phyloP scores from a whole-genome alignment of 1,140 invertebrate genomes.

The Trichonephila clavipes region DNA sequence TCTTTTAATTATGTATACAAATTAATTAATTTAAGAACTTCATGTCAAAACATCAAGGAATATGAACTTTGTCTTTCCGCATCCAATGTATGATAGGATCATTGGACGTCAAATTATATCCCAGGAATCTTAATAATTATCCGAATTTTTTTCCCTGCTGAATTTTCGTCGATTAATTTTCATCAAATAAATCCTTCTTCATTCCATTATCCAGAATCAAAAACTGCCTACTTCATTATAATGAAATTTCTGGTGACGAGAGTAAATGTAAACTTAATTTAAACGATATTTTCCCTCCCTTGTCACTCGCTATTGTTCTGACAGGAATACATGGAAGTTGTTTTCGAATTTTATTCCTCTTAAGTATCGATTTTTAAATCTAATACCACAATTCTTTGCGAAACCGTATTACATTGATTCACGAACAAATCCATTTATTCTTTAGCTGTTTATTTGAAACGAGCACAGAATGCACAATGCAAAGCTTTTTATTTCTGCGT shows the following conservation, averaged over 20 bases:
- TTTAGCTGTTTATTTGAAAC: neutral
- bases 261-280: neutral
- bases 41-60: too few relatives aligned
- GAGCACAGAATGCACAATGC: neutral
- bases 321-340: neutral
- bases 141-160: neutral
- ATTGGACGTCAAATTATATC: neutral
- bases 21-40: too few relatives aligned
- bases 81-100: neutral
- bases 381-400: neutral
- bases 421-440: neutral
- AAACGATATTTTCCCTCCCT: neutral
- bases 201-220: neutral
- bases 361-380: neutral
- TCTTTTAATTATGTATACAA: too few relatives aligned
- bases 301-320: neutral
- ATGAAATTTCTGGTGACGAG: neutral
- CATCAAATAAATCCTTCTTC: neutral
- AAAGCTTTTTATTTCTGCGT: neutral
- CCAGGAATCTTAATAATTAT: neutral
- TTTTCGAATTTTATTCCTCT: neutral
- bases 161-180: neutral
- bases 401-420: neutral
- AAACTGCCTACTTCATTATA: neutral
- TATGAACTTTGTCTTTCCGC: too few relatives aligned